Conservation (phyloP, 92 coral and sea anemone species). For the Porites lobata region DNA sequence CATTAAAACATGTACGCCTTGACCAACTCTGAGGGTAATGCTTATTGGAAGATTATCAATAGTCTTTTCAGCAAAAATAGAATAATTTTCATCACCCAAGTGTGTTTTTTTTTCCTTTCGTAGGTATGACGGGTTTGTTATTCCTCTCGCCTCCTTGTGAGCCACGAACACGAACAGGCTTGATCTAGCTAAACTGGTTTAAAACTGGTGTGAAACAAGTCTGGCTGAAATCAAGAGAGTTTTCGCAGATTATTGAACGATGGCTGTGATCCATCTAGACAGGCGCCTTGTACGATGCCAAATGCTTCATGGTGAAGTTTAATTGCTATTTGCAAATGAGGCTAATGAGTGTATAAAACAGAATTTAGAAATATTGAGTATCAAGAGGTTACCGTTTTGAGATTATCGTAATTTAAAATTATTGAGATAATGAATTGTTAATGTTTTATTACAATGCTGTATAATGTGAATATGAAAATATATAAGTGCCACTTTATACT, state of each 20-base stretch:
- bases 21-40: too few relatives aligned
- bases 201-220: conserved; percentile 16
- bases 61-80: too few relatives aligned
- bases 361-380: conserved; percentile 12
- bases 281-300: neutral
- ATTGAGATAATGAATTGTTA: neutral
- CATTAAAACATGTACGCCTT: too few relatives aligned
- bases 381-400: conserved; percentile 2
- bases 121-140: conserved; percentile 27
- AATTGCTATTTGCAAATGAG: neutral
- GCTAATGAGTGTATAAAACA: conserved; percentile 4
- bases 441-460: conserved; percentile 6
- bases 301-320: conserved; percentile 9
- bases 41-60: too few relatives aligned
- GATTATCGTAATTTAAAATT: conserved; percentile 7
- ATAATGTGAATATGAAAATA: conserved; percentile 41
- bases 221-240: neutral
- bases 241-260: neutral
- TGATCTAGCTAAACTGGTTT: conserved; percentile 9
- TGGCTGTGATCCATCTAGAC: too few relatives aligned
- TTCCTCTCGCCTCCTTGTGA: neutral
- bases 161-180: neutral
- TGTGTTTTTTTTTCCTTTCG: neutral
- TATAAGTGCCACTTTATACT: neutral
- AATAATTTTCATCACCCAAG: neutral